Base-by-base conservation (phyloP, 2,888 invertebrate genomes). In the Agrochola lychnidis region DNA sequence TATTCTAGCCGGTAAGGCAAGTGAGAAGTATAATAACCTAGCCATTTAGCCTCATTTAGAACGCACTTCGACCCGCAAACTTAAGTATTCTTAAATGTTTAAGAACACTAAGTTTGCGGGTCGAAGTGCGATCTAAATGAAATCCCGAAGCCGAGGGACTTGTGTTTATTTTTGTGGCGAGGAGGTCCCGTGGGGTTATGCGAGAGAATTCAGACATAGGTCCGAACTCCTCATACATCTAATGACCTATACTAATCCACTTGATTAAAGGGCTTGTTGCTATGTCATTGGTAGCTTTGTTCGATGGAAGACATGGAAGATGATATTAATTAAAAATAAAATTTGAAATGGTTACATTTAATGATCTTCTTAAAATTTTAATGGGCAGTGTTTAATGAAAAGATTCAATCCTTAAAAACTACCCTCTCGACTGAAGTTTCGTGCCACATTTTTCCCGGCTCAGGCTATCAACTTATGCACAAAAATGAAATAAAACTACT, bases 1-100 rank as follows among this genome's bases (percentile, higher is more conserved):
- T 82, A 14, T 36, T 6, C 62, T 14, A 59, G 45, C 70, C 5
- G 45, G 79, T 79, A 78, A 79, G 78, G n/a, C 19, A 25, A 45
- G 25, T 25, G 14, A 45, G 19, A 59, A 51, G 51, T 25, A 40
- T n/a, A 51, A 45, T 53, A 36, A 45, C 56, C 5, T 19, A 62
- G n/a, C n/a, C 14, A 16, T 57, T 57, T 7, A 16, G 25, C 16
- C 16, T 22, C 30, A 30, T 30, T 30, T 30, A 30, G 30, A 30
- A 30, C 2, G 30, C 30, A 30, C 1, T 30, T 30, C 30, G 30
- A 30, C 30, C 30, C 30, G 30, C 30, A 30, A 30, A 30, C 30
- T 30, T 30, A 30, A 30, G 30, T 30, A 2, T 30, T 30, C 30
- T 30, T 30, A 30, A 30, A 51, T 7, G 19, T 51, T 51, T 51